phyloP scores from a whole-genome alignment of 2,797 vertebrate genomes.

The Malacoraja senta region DNA sequence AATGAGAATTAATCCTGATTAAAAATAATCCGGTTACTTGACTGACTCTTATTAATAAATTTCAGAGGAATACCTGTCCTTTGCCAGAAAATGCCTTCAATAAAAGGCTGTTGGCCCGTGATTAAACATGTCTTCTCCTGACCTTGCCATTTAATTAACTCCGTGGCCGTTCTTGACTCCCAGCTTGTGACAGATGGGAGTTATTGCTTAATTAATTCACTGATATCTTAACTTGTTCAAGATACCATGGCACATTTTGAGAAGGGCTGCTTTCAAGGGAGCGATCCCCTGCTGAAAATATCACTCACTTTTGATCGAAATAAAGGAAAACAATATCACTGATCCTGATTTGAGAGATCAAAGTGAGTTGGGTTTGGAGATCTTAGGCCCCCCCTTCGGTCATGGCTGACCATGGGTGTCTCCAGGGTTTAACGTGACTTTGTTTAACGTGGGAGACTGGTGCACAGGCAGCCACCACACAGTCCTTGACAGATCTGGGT shows the following conservation, averaged over 20 bases:
- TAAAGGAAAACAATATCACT: neutral
- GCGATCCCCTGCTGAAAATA: neutral
- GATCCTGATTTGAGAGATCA: neutral
- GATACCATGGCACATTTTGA: neutral
- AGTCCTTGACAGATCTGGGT: too few relatives aligned
- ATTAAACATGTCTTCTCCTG: neutral
- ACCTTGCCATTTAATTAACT: constrained; percentile 35
- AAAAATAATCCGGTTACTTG: constrained; percentile 17
- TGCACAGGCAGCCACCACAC: too few relatives aligned
- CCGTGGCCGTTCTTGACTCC: neutral
- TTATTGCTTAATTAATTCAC: constrained; percentile 31
- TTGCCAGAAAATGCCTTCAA: neutral
- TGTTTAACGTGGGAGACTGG: too few relatives aligned
- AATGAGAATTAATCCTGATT: neutral
- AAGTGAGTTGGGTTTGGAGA: too few relatives aligned
- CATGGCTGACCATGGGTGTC: too few relatives aligned
- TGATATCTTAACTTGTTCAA: constrained; percentile 1
- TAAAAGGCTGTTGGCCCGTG: neutral
- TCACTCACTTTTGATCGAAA: neutral
- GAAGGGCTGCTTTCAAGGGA: constrained; percentile 8
- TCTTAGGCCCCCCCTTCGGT: too few relatives aligned
- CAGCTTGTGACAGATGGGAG: neutral
- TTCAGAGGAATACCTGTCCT: neutral
- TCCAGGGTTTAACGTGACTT: too few relatives aligned
- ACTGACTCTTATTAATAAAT: neutral